A percentile compares a stretch with the other conserved stretches of the same genome.
Evolutionary conservation across 1,140 invertebrate species (phyloP).

Genomic region (Dolichoris vasculosae): DNA sequence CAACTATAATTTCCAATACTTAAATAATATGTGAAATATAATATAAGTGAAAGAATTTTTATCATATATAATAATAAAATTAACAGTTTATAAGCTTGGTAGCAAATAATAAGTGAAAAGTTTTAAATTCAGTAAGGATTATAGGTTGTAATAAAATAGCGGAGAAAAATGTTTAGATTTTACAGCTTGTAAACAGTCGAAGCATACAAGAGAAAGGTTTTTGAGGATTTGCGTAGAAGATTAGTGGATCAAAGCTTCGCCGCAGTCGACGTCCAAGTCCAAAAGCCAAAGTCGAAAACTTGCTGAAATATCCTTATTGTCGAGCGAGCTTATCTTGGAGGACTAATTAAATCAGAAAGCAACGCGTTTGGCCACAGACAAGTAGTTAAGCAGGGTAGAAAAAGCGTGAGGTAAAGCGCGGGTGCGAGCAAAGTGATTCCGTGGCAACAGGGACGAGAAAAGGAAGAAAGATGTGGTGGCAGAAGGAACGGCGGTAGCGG

Average conservation of each 20-base stretch:
- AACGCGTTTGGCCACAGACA: not conserved
- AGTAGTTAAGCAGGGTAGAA: too few relatives aligned
- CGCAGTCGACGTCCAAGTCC: not conserved
- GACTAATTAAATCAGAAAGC: constrained; percentile 27
- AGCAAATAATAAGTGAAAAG: too few relatives aligned
- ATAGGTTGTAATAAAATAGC: too few relatives aligned
- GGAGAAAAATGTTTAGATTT: not conserved
- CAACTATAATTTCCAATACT: too few relatives aligned
- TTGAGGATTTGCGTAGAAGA: not conserved
- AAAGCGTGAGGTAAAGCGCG: not conserved
- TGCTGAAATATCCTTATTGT: not conserved
- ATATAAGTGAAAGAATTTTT: too few relatives aligned
- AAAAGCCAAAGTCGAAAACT: not conserved
- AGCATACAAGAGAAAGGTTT: not conserved
- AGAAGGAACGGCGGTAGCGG: too few relatives aligned
- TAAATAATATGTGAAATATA: too few relatives aligned
- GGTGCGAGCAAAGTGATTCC: not conserved
- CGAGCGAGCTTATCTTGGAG: too few relatives aligned
- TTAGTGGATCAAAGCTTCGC: not conserved
- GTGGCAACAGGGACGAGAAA: not conserved
- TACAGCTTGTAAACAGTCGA: not conserved
- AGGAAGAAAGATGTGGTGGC: not conserved
- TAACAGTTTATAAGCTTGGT: too few relatives aligned
- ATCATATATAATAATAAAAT: too few relatives aligned
- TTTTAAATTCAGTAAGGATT: too few relatives aligned